Conservation (phyloP, 2,888 invertebrate species). For the Cylloceria caligata region DNA sequence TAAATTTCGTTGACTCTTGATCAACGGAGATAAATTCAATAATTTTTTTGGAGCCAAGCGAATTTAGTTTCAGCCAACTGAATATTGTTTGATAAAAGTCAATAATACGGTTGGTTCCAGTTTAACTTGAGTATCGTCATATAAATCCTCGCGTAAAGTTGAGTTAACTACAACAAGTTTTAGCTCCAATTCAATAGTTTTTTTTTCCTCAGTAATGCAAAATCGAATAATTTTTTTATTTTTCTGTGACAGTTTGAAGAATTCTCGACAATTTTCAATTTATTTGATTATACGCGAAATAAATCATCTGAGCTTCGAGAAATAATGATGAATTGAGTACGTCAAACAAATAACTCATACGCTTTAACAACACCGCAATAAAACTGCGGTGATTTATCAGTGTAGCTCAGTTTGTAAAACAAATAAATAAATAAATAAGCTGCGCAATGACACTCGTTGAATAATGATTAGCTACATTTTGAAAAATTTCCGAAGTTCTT, state of each 20-base stretch:
- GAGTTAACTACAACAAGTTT: too few species aligned
- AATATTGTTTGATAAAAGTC: neutral
- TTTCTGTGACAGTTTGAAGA: neutral
- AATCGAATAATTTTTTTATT: neutral
- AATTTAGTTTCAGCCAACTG: neutral
- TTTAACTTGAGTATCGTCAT: too few species aligned
- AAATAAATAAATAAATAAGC: slow-evolving; percentile 24
- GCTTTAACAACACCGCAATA: neutral
- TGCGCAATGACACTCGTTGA: slow-evolving; percentile 48
- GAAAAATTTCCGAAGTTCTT: slow-evolving; percentile 51
- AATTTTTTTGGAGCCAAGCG: neutral
- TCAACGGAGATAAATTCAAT: neutral
- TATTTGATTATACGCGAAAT: neutral
- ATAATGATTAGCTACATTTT: slow-evolving; percentile 53
- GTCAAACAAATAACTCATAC: slow-evolving; percentile 25
- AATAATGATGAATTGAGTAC: slow-evolving; percentile 24
- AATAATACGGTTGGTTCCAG: too few species aligned
- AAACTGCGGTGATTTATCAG: slow-evolving; percentile 8
- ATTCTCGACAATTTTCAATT: neutral
- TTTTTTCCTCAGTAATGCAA: neutral
- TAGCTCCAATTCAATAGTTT: too few species aligned
- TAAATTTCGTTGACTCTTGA: neutral
- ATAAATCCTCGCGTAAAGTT: too few species aligned
- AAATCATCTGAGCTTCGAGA: slow-evolving; percentile 52
- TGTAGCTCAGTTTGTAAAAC: slow-evolving; percentile 33